phyloP scores from a whole-genome alignment of 2,888 invertebrate species.

The Hypomecis atomaria region DNA sequence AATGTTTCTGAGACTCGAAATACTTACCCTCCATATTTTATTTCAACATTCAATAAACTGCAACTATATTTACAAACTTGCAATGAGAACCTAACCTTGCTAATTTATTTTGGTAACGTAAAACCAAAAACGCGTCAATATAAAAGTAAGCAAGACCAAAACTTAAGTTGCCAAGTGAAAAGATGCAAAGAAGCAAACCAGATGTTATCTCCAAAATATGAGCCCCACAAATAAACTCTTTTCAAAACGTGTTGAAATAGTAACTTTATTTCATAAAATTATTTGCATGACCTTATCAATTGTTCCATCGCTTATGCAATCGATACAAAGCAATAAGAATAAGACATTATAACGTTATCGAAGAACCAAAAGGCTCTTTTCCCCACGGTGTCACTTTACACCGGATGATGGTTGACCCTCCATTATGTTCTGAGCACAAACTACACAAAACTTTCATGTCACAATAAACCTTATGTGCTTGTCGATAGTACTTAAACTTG shows the following conservation, averaged over 20 bases:
- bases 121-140: no score
- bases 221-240: slow-evolving; percentile 3
- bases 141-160: background rate
- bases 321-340: slow-evolving; percentile 16
- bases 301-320: slow-evolving; percentile 12
- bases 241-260: background rate
- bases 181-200: background rate
- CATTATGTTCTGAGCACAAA: slow-evolving; percentile 58
- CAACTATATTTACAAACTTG: no score
- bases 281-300: slow-evolving; percentile 15
- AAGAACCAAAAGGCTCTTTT: slow-evolving; percentile 63
- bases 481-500: slow-evolving; percentile 44
- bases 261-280: slow-evolving; percentile 8
- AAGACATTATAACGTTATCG: slow-evolving; percentile 23
- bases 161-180: background rate
- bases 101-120: no score
- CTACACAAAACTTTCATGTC: slow-evolving; percentile 28
- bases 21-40: no score
- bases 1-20: no score
- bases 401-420: slow-evolving; percentile 76
- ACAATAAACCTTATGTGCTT: slow-evolving; percentile 44
- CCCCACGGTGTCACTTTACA: slow-evolving; percentile 80
- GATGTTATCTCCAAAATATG: slow-evolving; percentile 3
- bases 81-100: no score
- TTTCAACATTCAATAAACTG: no score